A percentile compares a stretch with the other conserved stretches of the same genome.
Evolutionary conservation across 2,888 invertebrate genomes (phyloP).

Genomic region (Lycia hirtaria): DNA sequence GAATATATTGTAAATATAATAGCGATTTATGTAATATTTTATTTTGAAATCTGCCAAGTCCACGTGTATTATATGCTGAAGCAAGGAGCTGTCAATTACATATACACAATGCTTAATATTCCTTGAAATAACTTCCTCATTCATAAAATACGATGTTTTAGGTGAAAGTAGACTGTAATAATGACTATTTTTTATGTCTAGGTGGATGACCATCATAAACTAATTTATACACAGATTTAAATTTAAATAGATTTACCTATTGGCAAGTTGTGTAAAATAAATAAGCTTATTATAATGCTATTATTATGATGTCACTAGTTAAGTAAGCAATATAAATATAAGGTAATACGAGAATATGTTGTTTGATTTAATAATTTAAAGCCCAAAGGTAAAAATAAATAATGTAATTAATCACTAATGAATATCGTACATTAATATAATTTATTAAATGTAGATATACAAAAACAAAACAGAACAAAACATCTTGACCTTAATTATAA

Average conservation of each 20-base stretch:
- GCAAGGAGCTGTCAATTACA: constrained; percentile 82
- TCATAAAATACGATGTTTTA: constrained; percentile 70
- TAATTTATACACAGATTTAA: constrained; percentile 84
- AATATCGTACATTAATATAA: neutral
- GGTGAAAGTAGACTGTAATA: constrained; percentile 80
- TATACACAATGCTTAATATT: constrained; percentile 77
- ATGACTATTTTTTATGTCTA: constrained; percentile 83
- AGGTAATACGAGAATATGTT: constrained; percentile 73
- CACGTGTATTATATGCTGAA: constrained; percentile 79
- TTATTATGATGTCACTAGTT: constrained; percentile 85
- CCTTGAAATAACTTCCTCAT: constrained; percentile 76
- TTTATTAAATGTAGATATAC: neutral
- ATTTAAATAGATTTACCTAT: constrained; percentile 81
- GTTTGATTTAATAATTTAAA: constrained; percentile 53
- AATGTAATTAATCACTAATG: constrained; percentile 27
- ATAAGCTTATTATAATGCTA: constrained; percentile 84
- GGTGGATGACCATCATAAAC: constrained; percentile 83
- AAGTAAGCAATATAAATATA: constrained; percentile 86
- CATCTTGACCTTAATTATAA: neutral
- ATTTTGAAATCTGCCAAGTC: constrained; percentile 77
- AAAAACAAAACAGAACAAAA: neutral
- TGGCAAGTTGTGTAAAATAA: constrained; percentile 85
- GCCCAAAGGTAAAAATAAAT: constrained; percentile 3
- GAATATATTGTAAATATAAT: constrained; percentile 81
- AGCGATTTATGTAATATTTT: constrained; percentile 79